phyloP scores from a whole-genome alignment of 2,888 invertebrate genomes.

The Dexiosoma caninum region DNA sequence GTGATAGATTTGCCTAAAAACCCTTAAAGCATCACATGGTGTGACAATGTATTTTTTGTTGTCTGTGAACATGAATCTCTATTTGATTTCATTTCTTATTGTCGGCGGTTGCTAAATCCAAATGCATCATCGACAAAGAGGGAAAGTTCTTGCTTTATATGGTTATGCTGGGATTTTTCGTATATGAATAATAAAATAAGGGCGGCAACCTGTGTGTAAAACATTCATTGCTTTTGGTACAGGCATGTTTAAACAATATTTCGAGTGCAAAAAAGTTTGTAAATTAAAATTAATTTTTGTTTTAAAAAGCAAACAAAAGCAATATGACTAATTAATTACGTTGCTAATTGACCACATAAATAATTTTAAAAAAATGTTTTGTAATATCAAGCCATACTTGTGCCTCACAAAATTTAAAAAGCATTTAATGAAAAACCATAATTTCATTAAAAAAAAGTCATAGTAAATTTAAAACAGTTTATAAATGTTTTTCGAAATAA shows the following conservation, averaged over 20 bases:
- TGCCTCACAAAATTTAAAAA: no score
- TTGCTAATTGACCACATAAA: no score
- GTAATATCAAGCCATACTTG: no score
- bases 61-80: constrained; percentile 61
- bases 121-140: neutral
- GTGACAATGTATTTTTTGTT: constrained; percentile 60
- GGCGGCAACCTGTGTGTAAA: constrained; percentile 52
- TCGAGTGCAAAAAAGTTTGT: neutral
- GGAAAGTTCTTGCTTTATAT: neutral
- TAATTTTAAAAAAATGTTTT: no score
- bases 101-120: neutral
- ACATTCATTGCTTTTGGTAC: neutral
- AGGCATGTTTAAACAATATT: neutral
- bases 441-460: no score
- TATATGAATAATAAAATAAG: constrained; percentile 53
- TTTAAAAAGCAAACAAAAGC: no score
- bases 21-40: constrained; percentile 24
- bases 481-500: no score
- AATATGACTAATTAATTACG: no score
- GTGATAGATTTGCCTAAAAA: neutral
- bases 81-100: neutral
- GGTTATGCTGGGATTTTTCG: neutral
- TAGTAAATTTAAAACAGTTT: no score
- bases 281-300: no score
- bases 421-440: no score